Evolutionary conservation across 1,140 invertebrate species (phyloP), one percentile per base, ranked within the genome.

Genomic region (Brachionus rotundiformis): DNA sequence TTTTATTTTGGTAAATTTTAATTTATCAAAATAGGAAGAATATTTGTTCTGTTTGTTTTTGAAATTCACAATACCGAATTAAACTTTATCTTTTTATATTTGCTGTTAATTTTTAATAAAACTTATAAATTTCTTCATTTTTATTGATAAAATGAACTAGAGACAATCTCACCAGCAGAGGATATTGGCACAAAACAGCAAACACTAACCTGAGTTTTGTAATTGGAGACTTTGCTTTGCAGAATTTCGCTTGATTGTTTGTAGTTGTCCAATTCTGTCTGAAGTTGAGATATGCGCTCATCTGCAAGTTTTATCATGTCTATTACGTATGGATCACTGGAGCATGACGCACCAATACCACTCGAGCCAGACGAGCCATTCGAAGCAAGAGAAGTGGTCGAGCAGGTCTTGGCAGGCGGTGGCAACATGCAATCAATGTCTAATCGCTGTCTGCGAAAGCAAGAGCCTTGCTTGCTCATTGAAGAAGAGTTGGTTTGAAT

Each of bases 371-470:
- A 54, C 6, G 47, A 54, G 8, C 47, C 47, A 54, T 54, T 54
- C 6, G 59, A 27, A 10, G 63, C 27, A 23, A 63, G 36, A 16
- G 82, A 79, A 25, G 65, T 79, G 59, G 79, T 82, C 7, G 83
- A 81, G 3, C 82, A 81, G 54, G 84, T 83, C 27, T 84, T 61
- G 13, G 41, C 29, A 7, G 41, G 11, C 10, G 83, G 83, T 1
- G 86, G 86, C 16, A 88, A 82, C 44, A 84, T 84, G 25, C 82
- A 84, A 83, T 88, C 87, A 31, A 88, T 86, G 49, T 87, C 86
- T 86, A 88, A 87, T 2, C 87, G 84, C 83, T 88, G 87, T 19
- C 87, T 83, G 29, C 87, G 83, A 82, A 88, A 88, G 86, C 87
- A 76, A 85, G 86, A 87, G 10, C 29, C 63, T 68, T 68, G 63